A percentile compares a stretch with the other conserved stretches of the same genome.
Evolutionary conservation across 2,113 vertebrate genomes (phyloP).

Genomic region (Emydura subglobosa): DNA sequence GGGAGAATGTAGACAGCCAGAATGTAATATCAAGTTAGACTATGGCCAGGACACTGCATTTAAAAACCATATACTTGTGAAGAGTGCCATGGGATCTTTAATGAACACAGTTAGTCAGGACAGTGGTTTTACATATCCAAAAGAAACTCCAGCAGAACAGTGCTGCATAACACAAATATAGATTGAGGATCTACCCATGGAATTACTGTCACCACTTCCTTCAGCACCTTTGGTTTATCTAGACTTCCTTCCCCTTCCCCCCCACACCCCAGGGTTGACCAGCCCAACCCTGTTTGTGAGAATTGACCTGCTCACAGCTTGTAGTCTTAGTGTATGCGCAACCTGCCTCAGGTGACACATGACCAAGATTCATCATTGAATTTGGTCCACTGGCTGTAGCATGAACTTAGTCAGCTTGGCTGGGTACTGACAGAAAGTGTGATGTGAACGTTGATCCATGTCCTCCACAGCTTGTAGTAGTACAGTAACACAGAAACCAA

Average conservation of each 20-base stretch:
- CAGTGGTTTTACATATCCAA: slow-evolving; percentile 23
- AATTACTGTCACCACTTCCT: neutral
- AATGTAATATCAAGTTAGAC: slow-evolving; percentile 13
- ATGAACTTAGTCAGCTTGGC: no score
- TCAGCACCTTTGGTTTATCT: neutral
- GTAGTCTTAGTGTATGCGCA: no score
- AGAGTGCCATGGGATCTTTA: slow-evolving; percentile 11
- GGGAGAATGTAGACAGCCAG: neutral
- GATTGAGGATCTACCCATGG: neutral
- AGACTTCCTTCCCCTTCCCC: neutral
- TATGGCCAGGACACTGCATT: neutral
- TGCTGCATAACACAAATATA: neutral
- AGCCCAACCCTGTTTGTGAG: neutral
- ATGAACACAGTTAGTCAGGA: neutral
- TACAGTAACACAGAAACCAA: neutral
- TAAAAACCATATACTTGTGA: neutral
- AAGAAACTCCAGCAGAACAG: slow-evolving; percentile 19
- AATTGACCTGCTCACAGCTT: neutral
- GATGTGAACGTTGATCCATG: no score
- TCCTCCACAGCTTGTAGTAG: neutral
- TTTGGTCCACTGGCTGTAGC: no score
- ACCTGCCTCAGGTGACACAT: no score
- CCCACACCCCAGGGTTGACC: neutral
- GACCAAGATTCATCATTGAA: no score
- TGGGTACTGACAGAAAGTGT: no score